Evolutionary conservation across 2,113 vertebrate genomes (phyloP), one percentile per base, ranked within the genome.

Genomic region (Poicephalus gulielmi): DNA sequence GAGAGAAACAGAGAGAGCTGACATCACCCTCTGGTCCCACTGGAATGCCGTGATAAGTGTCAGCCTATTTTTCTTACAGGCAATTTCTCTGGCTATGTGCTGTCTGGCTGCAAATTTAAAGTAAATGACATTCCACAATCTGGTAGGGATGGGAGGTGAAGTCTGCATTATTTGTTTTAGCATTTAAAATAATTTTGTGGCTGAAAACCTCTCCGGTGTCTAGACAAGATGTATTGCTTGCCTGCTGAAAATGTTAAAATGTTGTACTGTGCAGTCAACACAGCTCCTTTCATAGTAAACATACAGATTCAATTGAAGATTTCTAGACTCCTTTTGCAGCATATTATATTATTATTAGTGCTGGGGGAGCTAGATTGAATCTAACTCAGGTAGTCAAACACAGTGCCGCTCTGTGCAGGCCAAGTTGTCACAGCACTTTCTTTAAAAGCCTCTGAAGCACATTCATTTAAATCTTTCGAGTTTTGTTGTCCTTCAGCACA

Each of bases 201-300:
- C 97, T 97, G 95, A 97, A 94, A 92, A 69, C 79, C 95, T 96
- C 85, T 90, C 77, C 8, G 15, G 73, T 67, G 97, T 98, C 98
- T 98, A 97, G 97, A 98, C 97, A 93, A 96, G 96, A 97, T 96
- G 77, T 82, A 94, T 67, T 67, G 59, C 90, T 94, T 85, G 90
- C 96, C 94, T 88, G 91, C 86, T 94, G 88, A 86, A 97, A 97
- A 94, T 95, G 97, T 92, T 96, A 96, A 96, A 84, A 92, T 94
- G 90, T 85, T 63, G 75, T 67, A 43, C 76, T 28, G 71, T 64
- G 46, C 84, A 93, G 82, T 93, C 30, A 3, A 88, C 85, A 94
- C 73, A 86, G 70, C 47, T 59, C 52, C 78, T 87, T 71, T 62
- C 85, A 76, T 44, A 94, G 93, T 90, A 96, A 96, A 95, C 88